These are phyloP conservation scores for Epicauta chinensis DNA, from an alignment of 1,140 invertebrate species.

Conservation along the genomic window DNA sequence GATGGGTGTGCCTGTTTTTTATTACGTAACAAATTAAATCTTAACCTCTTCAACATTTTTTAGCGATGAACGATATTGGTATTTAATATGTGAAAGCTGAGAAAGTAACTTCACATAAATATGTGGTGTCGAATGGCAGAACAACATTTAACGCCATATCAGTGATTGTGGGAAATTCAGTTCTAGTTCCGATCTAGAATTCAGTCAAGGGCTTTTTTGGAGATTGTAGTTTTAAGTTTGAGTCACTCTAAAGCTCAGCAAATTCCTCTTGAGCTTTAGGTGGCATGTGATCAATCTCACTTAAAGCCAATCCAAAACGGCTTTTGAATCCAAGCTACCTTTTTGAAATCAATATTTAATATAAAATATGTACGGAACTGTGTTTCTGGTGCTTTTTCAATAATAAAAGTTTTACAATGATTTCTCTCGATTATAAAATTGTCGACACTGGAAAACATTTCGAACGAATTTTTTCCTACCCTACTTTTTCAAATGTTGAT, in stretches of 20 bases:
- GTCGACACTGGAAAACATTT: background rate
- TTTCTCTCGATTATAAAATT: background rate
- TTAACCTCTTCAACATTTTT: slow-evolving; percentile 9
- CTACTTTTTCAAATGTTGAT: slow-evolving; percentile 17
- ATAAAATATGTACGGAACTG: too few species aligned
- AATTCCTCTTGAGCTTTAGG: background rate
- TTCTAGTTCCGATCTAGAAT: slow-evolving; percentile 20
- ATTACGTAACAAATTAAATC: slow-evolving; percentile 26
- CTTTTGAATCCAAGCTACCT: background rate
- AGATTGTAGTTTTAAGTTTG: slow-evolving; percentile 12
- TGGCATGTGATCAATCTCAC: background rate
- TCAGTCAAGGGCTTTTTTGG: slow-evolving; percentile 3
- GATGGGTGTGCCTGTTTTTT: slow-evolving; percentile 1
- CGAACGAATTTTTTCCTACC: background rate
- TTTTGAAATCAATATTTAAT: background rate
- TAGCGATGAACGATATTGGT: slow-evolving; percentile 26
- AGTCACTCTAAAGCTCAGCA: background rate
- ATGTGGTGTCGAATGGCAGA: slow-evolving; percentile 26
- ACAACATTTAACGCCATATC: slow-evolving; percentile 7
- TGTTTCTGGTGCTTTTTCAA: too few species aligned
- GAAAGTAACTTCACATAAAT: slow-evolving; percentile 27
- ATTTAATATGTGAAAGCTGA: slow-evolving; percentile 27
- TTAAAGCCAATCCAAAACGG: background rate
- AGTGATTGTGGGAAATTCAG: slow-evolving; percentile 20
- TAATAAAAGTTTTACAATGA: too few species aligned